Percentiles rank a stretch among this genome's conserved stretches.
Evolutionary conservation across 2,888 invertebrate genomes (phyloP).

Genomic region (Macrosiphum euphorbiae): DNA sequence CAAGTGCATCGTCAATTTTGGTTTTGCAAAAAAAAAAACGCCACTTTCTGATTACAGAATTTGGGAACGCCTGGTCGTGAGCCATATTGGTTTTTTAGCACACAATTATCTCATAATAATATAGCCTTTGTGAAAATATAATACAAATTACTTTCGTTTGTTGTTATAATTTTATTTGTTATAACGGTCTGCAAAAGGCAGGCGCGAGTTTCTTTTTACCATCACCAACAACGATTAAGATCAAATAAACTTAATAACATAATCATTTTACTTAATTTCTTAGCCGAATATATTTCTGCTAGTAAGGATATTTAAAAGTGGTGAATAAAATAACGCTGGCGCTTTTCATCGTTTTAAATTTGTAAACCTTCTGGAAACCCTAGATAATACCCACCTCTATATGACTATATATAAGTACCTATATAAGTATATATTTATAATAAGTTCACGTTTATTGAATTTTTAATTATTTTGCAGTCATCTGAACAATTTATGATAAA

Average conservation of each 20-base stretch:
- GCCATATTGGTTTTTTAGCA: background rate
- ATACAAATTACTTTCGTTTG: background rate
- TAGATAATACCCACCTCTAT: background rate
- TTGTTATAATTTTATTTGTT: background rate
- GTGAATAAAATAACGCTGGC: background rate
- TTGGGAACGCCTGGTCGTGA: background rate
- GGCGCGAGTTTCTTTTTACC: background rate
- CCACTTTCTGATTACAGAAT: background rate
- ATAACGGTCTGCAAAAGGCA: background rate
- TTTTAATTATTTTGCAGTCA: background rate
- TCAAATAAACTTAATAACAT: background rate
- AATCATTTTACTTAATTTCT: background rate
- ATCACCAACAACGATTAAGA: background rate
- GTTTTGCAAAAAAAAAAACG: background rate
- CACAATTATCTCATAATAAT: background rate
- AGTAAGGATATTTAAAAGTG: background rate
- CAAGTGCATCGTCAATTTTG: background rate
- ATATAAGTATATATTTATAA: background rate
- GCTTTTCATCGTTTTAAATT: background rate
- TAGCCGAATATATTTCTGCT: background rate
- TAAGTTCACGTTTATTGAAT: background rate
- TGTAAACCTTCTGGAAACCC: background rate
- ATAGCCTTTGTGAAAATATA: background rate
- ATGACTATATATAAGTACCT: background rate
- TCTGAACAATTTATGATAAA: background rate